These are phyloP conservation scores for Nothocercus nigrocapillus DNA, from an alignment of 2,113 vertebrate species.

Conservation along the genomic window DNA sequence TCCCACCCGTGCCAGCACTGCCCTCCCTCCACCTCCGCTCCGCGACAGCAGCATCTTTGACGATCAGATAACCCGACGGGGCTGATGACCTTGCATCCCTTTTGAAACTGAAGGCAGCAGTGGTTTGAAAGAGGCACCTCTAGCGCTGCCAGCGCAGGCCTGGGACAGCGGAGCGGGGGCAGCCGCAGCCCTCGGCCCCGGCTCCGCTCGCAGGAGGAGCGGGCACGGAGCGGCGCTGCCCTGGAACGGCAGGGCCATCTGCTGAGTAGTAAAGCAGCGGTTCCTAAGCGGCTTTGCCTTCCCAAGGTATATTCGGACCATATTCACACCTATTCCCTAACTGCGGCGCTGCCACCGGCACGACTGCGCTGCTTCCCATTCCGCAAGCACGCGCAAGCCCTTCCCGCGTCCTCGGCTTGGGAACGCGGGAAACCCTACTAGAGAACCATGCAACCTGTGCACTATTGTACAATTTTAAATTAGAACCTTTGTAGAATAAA, in stretches of 20 bases:
- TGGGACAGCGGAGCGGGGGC: neutral
- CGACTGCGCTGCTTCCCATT: neutral
- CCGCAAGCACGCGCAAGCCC: neutral
- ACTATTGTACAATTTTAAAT: neutral
- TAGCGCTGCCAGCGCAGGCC: neutral
- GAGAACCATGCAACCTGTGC: accelerated
- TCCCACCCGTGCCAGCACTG: neutral
- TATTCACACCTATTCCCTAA: neutral
- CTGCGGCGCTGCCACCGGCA: neutral
- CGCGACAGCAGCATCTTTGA: neutral
- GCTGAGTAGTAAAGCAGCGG: neutral
- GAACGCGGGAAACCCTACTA: neutral
- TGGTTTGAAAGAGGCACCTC: neutral
- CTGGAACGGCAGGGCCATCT: no score
- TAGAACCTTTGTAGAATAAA: neutral
- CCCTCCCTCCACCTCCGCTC: neutral
- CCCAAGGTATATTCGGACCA: no score
- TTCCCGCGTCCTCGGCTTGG: accelerated
- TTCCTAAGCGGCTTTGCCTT: no score
- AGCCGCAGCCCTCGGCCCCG: neutral
- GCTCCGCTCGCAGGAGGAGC: no score
- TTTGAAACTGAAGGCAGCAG: neutral
- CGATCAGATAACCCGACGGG: neutral
- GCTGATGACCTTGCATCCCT: neutral
- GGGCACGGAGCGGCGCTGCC: no score